These are phyloP conservation scores for Metridium senile DNA, from an alignment of 92 coral and sea anemone species.

Conservation along the genomic window DNA sequence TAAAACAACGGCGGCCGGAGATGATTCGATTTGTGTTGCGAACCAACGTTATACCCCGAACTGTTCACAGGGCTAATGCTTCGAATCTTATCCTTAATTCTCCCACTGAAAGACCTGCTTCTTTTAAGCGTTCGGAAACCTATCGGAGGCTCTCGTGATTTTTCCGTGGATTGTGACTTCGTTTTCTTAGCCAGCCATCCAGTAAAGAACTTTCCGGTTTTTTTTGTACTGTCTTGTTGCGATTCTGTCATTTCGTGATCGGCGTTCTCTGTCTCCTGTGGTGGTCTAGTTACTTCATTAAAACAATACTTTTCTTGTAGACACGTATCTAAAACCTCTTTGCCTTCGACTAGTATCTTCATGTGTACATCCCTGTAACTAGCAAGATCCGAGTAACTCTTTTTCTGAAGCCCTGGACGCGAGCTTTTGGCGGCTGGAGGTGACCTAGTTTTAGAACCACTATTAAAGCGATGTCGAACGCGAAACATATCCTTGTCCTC, in stretches of 20 bases:
- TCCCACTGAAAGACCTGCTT: constrained; percentile 21
- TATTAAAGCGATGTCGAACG: neutral
- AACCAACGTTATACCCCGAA: neutral
- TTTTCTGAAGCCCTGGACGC: constrained; percentile 11
- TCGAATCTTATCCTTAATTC: constrained; percentile 23
- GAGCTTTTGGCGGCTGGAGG: neutral
- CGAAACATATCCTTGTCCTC: neutral
- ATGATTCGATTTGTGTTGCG: neutral
- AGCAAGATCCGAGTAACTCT: constrained; percentile 23
- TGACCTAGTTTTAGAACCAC: neutral
- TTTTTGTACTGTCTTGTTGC: neutral
- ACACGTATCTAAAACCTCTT: constrained; percentile 11
- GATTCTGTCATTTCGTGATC: neutral
- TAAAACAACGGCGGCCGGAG: constrained; percentile 17
- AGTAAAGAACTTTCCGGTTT: neutral
- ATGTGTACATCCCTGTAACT: neutral
- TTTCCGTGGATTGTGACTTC: constrained; percentile 2
- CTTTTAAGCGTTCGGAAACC: constrained; percentile 6
- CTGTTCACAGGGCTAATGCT: neutral
- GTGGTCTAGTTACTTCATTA: neutral
- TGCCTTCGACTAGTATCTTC: constrained; percentile 28
- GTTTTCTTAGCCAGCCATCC: constrained; percentile 25
- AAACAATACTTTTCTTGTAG: neutral
- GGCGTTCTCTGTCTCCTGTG: neutral
- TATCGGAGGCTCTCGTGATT: neutral